Evolutionary conservation across 1,140 invertebrate species (phyloP).

Genomic region (Aradophagus sp.): DNA sequence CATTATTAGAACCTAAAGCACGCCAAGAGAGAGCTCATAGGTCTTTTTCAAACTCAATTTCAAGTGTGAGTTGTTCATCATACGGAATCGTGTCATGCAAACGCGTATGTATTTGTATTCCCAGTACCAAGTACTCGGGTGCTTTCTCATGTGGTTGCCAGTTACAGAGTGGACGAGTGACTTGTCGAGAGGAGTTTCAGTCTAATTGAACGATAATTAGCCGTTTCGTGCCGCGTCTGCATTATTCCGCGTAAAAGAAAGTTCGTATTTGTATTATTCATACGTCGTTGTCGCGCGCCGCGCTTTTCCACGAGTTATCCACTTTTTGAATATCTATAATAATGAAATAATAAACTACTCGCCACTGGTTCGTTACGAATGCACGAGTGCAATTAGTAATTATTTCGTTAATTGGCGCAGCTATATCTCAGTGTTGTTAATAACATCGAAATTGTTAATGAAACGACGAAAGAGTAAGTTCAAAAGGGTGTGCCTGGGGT

Average conservation of each 20-base stretch:
- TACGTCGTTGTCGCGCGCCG: too few relatives aligned
- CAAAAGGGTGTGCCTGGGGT: too few relatives aligned
- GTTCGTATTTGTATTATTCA: slow-evolving; percentile 9
- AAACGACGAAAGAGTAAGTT: too few relatives aligned
- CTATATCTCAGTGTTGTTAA: too few relatives aligned
- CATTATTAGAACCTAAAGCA: slow-evolving; percentile 67
- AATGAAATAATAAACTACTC: too few relatives aligned
- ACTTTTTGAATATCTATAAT: too few relatives aligned
- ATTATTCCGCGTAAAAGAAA: slow-evolving; percentile 22
- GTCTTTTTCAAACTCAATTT: slow-evolving; percentile 48
- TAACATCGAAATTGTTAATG: too few relatives aligned
- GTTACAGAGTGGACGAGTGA: slow-evolving; percentile 57
- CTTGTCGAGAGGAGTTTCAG: slow-evolving; percentile 50
- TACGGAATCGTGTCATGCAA: slow-evolving; percentile 41
- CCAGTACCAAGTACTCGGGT: slow-evolving; percentile 44
- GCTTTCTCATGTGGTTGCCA: slow-evolving; percentile 66
- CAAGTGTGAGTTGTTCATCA: slow-evolving; percentile 45
- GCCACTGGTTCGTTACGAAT: too few relatives aligned
- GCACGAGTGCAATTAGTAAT: too few relatives aligned
- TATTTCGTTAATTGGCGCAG: too few relatives aligned
- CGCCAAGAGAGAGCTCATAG: slow-evolving; percentile 42
- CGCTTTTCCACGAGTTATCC: too few relatives aligned
- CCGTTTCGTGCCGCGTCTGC: slow-evolving; percentile 30
- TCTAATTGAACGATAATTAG: slow-evolving; percentile 63
- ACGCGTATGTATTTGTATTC: slow-evolving; percentile 43